Evolutionary conservation across 1,140 invertebrate genomes (phyloP).

Genomic region (Tetragonula clypearis): DNA sequence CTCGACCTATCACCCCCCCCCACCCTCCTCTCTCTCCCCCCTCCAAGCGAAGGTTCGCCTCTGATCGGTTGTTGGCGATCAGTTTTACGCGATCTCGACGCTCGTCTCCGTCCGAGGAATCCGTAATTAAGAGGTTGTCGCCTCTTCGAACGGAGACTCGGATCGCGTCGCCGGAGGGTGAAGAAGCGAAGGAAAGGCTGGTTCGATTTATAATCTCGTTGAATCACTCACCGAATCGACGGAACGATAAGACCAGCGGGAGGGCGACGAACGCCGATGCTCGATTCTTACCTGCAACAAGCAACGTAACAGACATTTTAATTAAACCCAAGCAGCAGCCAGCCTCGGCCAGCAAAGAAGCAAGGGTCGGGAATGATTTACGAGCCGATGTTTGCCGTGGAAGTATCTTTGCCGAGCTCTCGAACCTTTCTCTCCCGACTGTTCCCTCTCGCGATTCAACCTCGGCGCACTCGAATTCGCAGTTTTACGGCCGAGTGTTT

Average conservation of each 20-base stretch:
- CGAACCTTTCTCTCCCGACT: background rate
- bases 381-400: background rate
- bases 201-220: conserved; percentile 74
- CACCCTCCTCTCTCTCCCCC: background rate
- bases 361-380: conserved; percentile 41
- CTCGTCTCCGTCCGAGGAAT: conserved; percentile 1
- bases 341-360: background rate
- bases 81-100: conserved; percentile 58
- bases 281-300: conserved; percentile 72
- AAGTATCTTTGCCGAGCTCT: conserved; percentile 17
- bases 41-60: background rate
- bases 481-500: conserved; percentile 15
- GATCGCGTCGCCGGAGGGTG: background rate
- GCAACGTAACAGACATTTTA: conserved; percentile 66
- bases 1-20: no score
- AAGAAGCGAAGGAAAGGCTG: background rate
- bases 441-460: background rate
- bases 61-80: background rate
- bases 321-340: conserved; percentile 47
- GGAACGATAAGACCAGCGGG: conserved; percentile 60
- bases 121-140: conserved; percentile 48
- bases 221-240: conserved; percentile 57
- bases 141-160: background rate
- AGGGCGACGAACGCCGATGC: conserved; percentile 34
- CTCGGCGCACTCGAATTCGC: conserved; percentile 25